Evolutionary conservation across 1,140 invertebrate genomes (phyloP).

Genomic region (Battus philenor): DNA sequence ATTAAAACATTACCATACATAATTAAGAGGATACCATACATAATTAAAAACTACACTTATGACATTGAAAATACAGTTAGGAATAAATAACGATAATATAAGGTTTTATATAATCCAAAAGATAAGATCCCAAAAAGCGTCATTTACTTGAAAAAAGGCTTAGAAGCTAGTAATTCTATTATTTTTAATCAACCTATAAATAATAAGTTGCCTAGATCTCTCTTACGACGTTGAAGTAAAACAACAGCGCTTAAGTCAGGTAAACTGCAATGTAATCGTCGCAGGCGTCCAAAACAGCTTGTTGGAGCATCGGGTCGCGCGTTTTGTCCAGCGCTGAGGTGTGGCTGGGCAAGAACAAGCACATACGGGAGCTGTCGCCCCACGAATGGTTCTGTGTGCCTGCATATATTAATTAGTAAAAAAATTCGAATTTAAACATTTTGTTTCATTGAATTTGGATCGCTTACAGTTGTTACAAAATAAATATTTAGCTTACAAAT

Average conservation of each 20-base stretch:
- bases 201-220: background rate
- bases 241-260: constrained; percentile 37
- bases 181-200: no score
- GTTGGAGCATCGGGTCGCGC: constrained; percentile 25
- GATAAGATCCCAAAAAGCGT: no score
- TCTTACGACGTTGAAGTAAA: no score
- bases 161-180: no score
- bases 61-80: no score
- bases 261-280: constrained; percentile 64
- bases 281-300: constrained; percentile 50
- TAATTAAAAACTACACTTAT: no score
- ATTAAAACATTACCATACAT: no score
- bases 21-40: no score
- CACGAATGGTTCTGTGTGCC: constrained; percentile 55
- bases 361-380: constrained; percentile 43
- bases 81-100: no score
- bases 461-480: background rate
- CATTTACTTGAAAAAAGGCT: no score
- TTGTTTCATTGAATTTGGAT: background rate
- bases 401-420: constrained; percentile 15
- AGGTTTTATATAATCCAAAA: no score
- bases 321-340: constrained; percentile 22
- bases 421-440: background rate
- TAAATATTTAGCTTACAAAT: background rate
- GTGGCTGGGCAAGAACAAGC: constrained; percentile 52